phyloP scores from a whole-genome alignment of 2,797 vertebrate genomes.

The Micrastur ruficollis region DNA sequence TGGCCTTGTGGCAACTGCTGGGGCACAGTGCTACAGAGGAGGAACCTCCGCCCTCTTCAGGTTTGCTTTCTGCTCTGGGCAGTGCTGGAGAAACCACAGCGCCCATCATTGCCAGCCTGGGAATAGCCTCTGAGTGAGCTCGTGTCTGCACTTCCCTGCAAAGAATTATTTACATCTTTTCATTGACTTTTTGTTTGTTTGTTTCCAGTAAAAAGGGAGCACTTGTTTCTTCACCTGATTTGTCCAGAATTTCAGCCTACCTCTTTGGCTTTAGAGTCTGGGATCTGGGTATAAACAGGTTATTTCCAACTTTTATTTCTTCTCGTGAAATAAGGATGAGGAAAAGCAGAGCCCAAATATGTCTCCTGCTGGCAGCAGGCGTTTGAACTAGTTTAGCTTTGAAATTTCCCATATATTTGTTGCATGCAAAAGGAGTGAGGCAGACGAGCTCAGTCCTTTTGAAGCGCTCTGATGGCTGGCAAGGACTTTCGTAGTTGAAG shows the following conservation, averaged over 20 bases:
- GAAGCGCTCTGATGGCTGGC: conserved; percentile 8
- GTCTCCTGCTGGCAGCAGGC: not conserved
- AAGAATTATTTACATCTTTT: not conserved
- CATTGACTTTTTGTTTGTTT: not conserved
- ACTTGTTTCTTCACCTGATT: not conserved
- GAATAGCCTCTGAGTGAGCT: fast-evolving
- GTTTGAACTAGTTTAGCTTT: conserved; percentile 39
- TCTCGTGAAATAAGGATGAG: not conserved
- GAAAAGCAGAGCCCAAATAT: not conserved
- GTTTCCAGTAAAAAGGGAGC: not conserved
- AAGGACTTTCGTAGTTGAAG: not conserved
- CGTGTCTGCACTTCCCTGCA: fast-evolving
- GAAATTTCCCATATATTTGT: not conserved
- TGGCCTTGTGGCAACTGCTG: fast-evolving
- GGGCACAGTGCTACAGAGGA: not conserved
- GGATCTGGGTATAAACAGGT: not conserved
- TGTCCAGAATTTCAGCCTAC: not conserved
- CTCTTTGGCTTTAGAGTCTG: not conserved
- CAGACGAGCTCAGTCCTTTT: not conserved
- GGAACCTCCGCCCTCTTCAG: not conserved
- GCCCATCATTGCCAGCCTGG: not conserved
- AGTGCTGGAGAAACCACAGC: not conserved
- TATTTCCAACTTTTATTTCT: not conserved
- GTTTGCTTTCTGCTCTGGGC: not conserved
- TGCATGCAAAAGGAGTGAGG: not conserved